Conservation (phyloP, 2,797 vertebrate species). For the Pipistrellus kuhlii region DNA sequence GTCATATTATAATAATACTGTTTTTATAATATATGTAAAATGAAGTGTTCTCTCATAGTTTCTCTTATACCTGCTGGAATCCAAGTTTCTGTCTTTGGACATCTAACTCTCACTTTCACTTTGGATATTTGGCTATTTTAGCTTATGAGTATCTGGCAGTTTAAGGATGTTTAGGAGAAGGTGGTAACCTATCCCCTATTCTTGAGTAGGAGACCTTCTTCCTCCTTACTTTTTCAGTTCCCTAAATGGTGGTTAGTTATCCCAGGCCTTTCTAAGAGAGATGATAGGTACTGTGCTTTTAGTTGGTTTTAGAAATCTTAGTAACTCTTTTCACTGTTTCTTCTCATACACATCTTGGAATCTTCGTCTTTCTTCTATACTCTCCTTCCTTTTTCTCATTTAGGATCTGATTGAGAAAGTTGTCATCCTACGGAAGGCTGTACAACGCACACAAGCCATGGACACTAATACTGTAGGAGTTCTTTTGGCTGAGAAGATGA, state of each 20-base stretch:
- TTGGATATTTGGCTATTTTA: constrained; percentile 17
- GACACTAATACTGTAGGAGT: constrained; percentile 89
- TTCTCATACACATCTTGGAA: not conserved
- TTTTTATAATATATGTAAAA: not conserved
- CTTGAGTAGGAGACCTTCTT: not conserved
- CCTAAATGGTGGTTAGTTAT: not conserved
- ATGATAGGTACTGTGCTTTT: not conserved
- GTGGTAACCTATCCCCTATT: not conserved
- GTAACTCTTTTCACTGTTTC: not conserved
- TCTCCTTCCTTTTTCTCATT: not conserved
- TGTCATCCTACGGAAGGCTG: constrained; percentile 93
- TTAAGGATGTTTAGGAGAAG: not conserved
- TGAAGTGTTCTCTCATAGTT: not conserved
- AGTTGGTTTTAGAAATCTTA: not conserved
- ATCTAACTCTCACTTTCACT: not conserved
- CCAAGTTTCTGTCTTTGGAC: not conserved
- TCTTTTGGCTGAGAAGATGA: constrained; percentile 95
- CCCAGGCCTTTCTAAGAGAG: not conserved
- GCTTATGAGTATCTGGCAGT: not conserved
- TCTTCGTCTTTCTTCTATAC: constrained; percentile 43
- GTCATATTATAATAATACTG: not conserved
- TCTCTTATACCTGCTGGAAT: not conserved
- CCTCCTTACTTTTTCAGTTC: not conserved
- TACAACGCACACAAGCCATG: constrained; percentile 90
- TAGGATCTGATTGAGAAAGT: constrained; percentile 99